Base-by-base conservation (phyloP, 2,888 invertebrate genomes). In the Steinernema hermaphroditum region DNA sequence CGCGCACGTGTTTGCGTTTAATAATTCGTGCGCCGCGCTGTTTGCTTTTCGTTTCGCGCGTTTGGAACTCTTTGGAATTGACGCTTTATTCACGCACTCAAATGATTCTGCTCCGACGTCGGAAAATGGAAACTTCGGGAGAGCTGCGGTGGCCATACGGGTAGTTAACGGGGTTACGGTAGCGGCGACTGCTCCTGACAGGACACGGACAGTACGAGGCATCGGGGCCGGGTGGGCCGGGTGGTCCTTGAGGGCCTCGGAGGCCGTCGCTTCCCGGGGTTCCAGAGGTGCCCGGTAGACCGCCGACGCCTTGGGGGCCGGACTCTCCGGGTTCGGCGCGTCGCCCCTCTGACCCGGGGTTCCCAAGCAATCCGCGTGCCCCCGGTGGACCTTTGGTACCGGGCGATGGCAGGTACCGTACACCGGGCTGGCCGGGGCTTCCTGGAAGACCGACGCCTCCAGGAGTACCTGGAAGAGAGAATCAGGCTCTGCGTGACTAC, bases 331-430 rank as follows among this genome's bases (percentile, higher is more conserved):
- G 75, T 8, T 77, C 75, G 76, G 79, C 80, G 74, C 74, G 75
- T n/a, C 75, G 49, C 72, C 81, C 81, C 72, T 75, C 76, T 0
- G 76, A 75, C 73, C 81, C 82, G 32, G 79, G 76, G 54, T 75
- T 78, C 75, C 81, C 81, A 69, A 80, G 80, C 0, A 75, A 74
- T 76, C 81, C 81, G 49, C 77, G 77, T 19, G 79, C 78, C 73
- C 82, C 82, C 29, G 29, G 62, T 4, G 62, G 12, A 32, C 62
- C 62, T 34, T n/a, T 19, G 24, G 50, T 2, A 22, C 50, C 50
- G 50, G 29, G 62, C 1, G 62, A 8, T 2, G 32, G 16, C 8
- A 27, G 62, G 19, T 62, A 62, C 32, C 29, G 27, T 2, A 19
- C 19, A 6, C 62, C 62, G 16, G 8, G 27, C 14, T 62, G 62